These are phyloP conservation scores for Calliopsis andreniformis DNA, from an alignment of 1,140 invertebrate genomes.

Conservation along the genomic window DNA sequence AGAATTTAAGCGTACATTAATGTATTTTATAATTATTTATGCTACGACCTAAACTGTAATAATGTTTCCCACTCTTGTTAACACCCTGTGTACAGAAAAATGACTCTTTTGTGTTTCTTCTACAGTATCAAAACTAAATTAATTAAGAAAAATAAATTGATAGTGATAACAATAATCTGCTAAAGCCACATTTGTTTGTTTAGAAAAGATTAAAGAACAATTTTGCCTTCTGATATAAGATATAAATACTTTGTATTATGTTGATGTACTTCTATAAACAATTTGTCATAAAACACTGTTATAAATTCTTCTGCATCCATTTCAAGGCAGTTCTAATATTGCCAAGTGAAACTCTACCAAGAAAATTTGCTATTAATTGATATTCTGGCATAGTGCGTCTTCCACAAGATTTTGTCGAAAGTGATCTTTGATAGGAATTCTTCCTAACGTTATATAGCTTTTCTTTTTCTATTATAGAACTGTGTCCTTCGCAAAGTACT, in stretches of 20 bases:
- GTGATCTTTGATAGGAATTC: conserved; percentile 57
- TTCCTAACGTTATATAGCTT: not conserved
- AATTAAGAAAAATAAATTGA: conserved; percentile 21
- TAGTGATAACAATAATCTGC: conserved; percentile 20
- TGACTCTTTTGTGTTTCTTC: conserved; percentile 41
- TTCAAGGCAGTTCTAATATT: conserved; percentile 84
- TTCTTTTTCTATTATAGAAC: conserved; percentile 35
- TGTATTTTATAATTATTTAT: no score
- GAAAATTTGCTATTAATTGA: conserved; percentile 87
- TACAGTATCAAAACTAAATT: conserved; percentile 57
- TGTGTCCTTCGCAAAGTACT: conserved; percentile 85
- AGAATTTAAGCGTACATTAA: no score
- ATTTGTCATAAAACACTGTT: conserved; percentile 17
- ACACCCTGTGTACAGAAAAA: not conserved
- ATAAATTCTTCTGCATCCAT: conserved; percentile 83
- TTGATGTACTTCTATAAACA: not conserved
- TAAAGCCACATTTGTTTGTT: conserved; percentile 3
- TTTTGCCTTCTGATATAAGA: not conserved
- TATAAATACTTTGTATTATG: conserved; percentile 29
- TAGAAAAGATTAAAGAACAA: not conserved
- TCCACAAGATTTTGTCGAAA: conserved; percentile 73
- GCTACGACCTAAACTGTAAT: not conserved
- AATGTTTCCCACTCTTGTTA: not conserved
- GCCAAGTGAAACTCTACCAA: conserved; percentile 84
- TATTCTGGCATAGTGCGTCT: conserved; percentile 86